Conservation (phyloP, 2,797 vertebrate genomes). For the Poecilia velifera region DNA sequence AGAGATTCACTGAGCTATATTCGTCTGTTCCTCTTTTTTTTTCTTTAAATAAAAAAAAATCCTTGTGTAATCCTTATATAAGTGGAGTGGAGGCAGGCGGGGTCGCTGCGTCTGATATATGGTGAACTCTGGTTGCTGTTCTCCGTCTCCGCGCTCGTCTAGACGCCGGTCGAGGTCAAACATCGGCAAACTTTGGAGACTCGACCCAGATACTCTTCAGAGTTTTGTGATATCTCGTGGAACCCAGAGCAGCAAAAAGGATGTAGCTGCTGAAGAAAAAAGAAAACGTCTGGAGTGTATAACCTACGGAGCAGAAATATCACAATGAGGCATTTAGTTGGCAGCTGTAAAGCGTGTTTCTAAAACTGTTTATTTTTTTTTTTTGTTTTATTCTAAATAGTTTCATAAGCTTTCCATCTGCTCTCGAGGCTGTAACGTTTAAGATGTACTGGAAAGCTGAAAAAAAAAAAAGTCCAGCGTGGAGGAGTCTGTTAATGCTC, state of each 20-base stretch:
- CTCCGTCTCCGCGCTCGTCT: slow-evolving; percentile 59
- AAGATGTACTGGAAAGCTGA: slow-evolving; percentile 9
- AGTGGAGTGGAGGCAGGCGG: slow-evolving; percentile 65
- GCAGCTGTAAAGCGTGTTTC: slow-evolving; percentile 21
- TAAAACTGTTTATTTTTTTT: not conserved
- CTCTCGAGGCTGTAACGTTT: slow-evolving; percentile 2
- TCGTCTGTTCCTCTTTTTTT: slow-evolving; percentile 42
- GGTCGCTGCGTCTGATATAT: slow-evolving; percentile 62
- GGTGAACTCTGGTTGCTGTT: slow-evolving; percentile 40
- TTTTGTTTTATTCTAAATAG: not conserved
- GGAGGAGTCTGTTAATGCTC: slow-evolving; percentile 9
- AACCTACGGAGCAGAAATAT: slow-evolving; percentile 16
- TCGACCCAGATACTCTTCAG: slow-evolving; percentile 32
- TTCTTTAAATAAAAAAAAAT: slow-evolving; percentile 17
- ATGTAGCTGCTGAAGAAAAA: not conserved
- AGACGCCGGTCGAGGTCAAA: slow-evolving; percentile 66
- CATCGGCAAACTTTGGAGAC: slow-evolving; percentile 51
- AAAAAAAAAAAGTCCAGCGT: slow-evolving; percentile 12
- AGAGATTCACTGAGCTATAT: slow-evolving; percentile 63
- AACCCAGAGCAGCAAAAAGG: slow-evolving; percentile 17
- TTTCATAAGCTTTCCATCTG: slow-evolving; percentile 5
- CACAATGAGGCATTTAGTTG: slow-evolving; percentile 2
- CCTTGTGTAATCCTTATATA: slow-evolving; percentile 80
- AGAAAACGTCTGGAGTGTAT: slow-evolving; percentile 1
- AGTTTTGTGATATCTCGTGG: slow-evolving; percentile 9